Evolutionary conservation across 92 coral and sea anemone species (phyloP), one percentile per base, ranked within the genome.

Genomic region (Epizoanthus stellaris): DNA sequence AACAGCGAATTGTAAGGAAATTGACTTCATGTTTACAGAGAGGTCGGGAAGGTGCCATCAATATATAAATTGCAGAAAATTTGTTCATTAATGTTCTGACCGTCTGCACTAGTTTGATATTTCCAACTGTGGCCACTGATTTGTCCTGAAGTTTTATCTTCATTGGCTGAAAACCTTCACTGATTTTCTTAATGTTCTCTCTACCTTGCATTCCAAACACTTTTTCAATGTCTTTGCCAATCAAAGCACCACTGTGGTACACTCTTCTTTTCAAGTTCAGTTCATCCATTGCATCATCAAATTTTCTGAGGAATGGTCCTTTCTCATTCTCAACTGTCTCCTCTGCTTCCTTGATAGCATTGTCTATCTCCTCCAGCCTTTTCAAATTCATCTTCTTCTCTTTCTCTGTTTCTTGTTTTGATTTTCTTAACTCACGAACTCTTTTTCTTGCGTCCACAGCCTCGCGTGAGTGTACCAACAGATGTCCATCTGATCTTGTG

Each of bases 291-390:
- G 12, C 40, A 52, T 6, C 45, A 14, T 52, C 36, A 47, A 40
- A 74, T 39, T 15, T 74, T 8, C 40, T 47, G 5, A 39, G 42
- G 62, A 74, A 74, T 6, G 80, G 80, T 47, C 80, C 63, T 62
- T 74, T 54, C 20, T 75, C 80, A 3, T 75, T 75, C 63, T 75
- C 58, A 42, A 75, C 45, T 12, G 6, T 8, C 20, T 75, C 80
- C n/a, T 75, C 80, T 5, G 59, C 65, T 20, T 30, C 38, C 4
- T 75, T 17, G 11, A 75, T 17, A 11, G 23, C 59, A 39, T 25
- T 75, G 36, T 75, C 39, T 47, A 75, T 54, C 13, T 17, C 58
- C 3, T 10, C 80, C 3, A 75, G 5, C 20, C 40, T 60, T 39
- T 75, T 13, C 19, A 15, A 10, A 25, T 52, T 15, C 4, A 16